Percentiles rank a stretch among this genome's conserved stretches.
Evolutionary conservation across 2,113 vertebrate genomes (phyloP).

Genomic region (Microtus richardsoni): DNA sequence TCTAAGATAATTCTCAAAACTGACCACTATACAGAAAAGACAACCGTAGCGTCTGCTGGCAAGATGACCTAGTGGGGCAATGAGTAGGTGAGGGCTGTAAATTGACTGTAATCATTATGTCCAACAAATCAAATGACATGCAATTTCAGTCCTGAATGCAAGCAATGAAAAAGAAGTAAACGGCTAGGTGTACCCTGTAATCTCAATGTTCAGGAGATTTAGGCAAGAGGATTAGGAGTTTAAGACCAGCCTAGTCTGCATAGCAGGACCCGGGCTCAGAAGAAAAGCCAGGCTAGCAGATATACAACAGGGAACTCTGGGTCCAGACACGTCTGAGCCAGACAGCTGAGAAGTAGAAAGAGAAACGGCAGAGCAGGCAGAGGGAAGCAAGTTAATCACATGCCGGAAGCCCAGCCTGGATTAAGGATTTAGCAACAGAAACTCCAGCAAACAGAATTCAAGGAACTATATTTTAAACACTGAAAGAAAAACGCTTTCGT

Average conservation of each 20-base stretch:
- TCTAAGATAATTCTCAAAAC: not conserved
- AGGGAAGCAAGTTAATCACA: not conserved
- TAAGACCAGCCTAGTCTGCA: not conserved
- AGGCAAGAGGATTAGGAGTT: not conserved
- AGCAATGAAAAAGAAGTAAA: not conserved
- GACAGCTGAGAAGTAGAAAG: not conserved
- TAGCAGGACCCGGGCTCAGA: not conserved
- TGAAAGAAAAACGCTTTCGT: not conserved
- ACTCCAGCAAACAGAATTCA: not conserved
- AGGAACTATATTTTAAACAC: not conserved
- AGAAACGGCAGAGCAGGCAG: not conserved
- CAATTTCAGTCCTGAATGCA: not conserved
- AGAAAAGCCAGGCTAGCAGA: not conserved
- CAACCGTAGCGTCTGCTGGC: not conserved
- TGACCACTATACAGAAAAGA: not conserved
- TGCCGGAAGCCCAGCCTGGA: not conserved
- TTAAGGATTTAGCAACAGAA: not conserved
- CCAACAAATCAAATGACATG: not conserved
- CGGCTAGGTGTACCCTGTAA: not conserved
- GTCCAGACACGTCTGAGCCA: not conserved
- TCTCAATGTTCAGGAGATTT: not conserved
- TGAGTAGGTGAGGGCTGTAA: not conserved
- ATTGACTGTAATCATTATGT: not conserved
- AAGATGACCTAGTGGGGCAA: not conserved
- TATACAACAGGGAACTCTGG: not conserved